These are phyloP conservation scores for Oreochromis mossambicus DNA, from an alignment of 2,797 vertebrate genomes.

Conservation along the genomic window DNA sequence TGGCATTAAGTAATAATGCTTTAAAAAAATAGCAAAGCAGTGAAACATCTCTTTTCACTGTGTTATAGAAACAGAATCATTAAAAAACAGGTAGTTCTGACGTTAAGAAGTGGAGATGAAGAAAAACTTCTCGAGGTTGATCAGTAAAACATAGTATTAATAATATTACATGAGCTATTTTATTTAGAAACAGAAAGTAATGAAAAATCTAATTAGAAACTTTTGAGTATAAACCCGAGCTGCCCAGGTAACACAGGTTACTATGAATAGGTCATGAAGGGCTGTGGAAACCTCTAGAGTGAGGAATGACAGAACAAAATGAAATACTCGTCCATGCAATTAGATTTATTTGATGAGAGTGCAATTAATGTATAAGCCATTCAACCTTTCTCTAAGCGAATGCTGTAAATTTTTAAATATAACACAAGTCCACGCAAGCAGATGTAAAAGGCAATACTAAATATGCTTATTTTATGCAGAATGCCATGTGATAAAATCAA, in stretches of 20 bases:
- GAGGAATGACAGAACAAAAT: not conserved
- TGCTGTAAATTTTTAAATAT: not conserved
- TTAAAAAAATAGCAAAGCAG: slow-evolving; percentile 3
- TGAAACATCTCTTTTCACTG: slow-evolving; percentile 11
- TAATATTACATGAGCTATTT: slow-evolving; percentile 15
- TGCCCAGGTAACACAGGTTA: not conserved
- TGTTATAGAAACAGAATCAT: slow-evolving; percentile 1
- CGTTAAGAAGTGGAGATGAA: not conserved
- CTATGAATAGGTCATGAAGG: slow-evolving; percentile 30
- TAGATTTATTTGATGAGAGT: not conserved
- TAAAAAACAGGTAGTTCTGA: not conserved
- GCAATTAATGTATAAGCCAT: not conserved
- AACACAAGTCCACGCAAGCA: not conserved
- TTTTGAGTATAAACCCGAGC: not conserved
- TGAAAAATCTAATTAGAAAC: slow-evolving; percentile 1
- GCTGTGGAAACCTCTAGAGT: slow-evolving; percentile 25
- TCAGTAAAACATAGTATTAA: slow-evolving; percentile 32
- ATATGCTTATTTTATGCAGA: not conserved
- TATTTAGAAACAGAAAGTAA: slow-evolving; percentile 9
- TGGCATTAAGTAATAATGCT: slow-evolving; percentile 54
- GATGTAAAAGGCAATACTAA: not conserved
- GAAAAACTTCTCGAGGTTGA: not conserved
- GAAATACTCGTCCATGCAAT: not conserved
- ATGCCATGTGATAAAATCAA: not conserved
- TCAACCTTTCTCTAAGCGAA: not conserved